These are phyloP conservation scores for Macrotus californicus DNA, from an alignment of 2,113 vertebrate genomes.

Conservation along the genomic window DNA sequence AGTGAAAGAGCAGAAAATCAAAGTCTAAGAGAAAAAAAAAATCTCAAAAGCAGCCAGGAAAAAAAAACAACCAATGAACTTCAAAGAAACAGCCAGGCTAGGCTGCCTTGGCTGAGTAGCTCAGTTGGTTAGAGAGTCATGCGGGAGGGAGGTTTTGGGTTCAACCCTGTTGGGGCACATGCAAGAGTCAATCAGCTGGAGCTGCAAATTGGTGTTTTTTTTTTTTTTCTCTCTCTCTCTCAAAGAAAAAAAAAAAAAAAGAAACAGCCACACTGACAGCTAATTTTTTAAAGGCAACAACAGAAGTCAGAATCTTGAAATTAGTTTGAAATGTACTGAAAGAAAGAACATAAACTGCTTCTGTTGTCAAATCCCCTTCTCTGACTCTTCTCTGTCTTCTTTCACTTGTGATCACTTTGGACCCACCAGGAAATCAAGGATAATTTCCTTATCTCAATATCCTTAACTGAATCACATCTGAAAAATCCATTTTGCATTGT, in stretches of 20 bases:
- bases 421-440: neutral
- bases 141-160: no score
- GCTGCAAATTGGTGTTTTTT: no score
- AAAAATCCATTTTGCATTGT: neutral
- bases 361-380: neutral
- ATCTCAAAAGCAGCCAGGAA: neutral
- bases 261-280: neutral
- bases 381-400: neutral
- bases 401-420: neutral
- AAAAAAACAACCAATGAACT: neutral
- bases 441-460: neutral
- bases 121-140: no score
- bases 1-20: neutral
- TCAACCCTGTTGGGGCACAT: no score
- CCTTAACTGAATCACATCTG: neutral
- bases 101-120: neutral
- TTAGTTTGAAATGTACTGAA: neutral
- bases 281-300: neutral
- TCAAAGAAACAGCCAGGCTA: neutral
- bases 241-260: no score
- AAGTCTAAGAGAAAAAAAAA: neutral
- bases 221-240: no score
- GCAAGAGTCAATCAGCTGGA: no score
- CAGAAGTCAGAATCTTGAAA: neutral
- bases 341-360: constrained; percentile 18